Conservation (phyloP, 2,797 vertebrate genomes). For the Eulemur rubriventer region DNA sequence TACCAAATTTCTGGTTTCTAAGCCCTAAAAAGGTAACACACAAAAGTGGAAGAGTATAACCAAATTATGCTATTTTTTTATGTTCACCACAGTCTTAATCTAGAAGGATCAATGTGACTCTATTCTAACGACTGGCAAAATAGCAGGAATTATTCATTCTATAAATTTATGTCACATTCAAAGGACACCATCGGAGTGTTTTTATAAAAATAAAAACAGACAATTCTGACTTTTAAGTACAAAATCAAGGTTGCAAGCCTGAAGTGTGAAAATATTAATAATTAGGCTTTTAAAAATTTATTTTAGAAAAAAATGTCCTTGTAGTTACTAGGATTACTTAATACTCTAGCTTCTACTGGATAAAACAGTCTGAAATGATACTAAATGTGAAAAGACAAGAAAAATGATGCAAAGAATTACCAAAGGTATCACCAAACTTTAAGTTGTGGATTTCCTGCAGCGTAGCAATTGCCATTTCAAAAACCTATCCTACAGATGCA, state of each 20-base stretch:
- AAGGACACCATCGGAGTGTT: neutral
- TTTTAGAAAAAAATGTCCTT: neutral
- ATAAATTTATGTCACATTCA: neutral
- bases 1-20: neutral
- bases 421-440: neutral
- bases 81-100: neutral
- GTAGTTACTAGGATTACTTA: neutral
- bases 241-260: neutral
- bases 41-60: neutral
- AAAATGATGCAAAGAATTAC: slow-evolving; percentile 3
- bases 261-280: neutral
- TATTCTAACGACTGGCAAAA: neutral
- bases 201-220: neutral
- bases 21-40: neutral
- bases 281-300: neutral
- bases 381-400: slow-evolving; percentile 13
- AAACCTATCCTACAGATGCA: neutral
- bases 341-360: slow-evolving; percentile 4
- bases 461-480: neutral
- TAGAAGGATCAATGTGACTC: neutral
- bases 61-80: neutral
- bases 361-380: neutral
- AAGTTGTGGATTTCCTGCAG: neutral
- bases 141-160: neutral
- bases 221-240: neutral